phyloP scores from a whole-genome alignment of 1,140 invertebrate genomes.

The Eueides isabella region DNA sequence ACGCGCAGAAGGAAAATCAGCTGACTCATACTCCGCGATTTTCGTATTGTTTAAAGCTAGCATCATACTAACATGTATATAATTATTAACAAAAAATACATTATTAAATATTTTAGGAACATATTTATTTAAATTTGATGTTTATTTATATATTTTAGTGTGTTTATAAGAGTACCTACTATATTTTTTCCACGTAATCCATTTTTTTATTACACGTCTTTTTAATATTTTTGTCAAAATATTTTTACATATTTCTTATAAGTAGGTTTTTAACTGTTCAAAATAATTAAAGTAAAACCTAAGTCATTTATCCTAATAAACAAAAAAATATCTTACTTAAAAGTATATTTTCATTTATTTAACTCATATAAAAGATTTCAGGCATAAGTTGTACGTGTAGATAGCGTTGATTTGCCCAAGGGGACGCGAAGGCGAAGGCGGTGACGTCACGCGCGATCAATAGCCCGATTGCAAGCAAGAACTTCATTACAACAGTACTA shows the following conservation, averaged over 20 bases:
- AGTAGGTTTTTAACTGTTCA: neutral
- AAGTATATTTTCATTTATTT: too few relatives aligned
- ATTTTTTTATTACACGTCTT: too few relatives aligned
- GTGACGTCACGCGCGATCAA: constrained; percentile 75
- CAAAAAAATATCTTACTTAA: too few relatives aligned
- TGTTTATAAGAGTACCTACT: too few relatives aligned
- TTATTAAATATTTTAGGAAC: too few relatives aligned
- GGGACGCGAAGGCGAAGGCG: constrained; percentile 56
- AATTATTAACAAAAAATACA: too few relatives aligned
- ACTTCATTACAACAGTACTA: constrained; percentile 10
- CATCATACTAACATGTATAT: neutral
- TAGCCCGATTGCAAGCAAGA: constrained; percentile 38
- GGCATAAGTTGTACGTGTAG: constrained; percentile 26
- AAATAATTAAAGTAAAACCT: neutral
- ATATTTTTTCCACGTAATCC: neutral
- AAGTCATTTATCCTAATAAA: too few relatives aligned
- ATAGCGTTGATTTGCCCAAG: constrained; percentile 39
- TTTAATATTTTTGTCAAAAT: too few relatives aligned
- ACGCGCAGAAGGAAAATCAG: constrained; percentile 32
- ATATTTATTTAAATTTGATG: too few relatives aligned
- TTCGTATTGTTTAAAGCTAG: neutral
- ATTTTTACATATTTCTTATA: neutral
- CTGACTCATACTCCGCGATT: constrained; percentile 16
- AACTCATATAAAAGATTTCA: constrained; percentile 5
- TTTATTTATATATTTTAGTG: too few relatives aligned